phyloP scores from a whole-genome alignment of 2,113 vertebrate species.

The Phylloscopus trochiloides region DNA sequence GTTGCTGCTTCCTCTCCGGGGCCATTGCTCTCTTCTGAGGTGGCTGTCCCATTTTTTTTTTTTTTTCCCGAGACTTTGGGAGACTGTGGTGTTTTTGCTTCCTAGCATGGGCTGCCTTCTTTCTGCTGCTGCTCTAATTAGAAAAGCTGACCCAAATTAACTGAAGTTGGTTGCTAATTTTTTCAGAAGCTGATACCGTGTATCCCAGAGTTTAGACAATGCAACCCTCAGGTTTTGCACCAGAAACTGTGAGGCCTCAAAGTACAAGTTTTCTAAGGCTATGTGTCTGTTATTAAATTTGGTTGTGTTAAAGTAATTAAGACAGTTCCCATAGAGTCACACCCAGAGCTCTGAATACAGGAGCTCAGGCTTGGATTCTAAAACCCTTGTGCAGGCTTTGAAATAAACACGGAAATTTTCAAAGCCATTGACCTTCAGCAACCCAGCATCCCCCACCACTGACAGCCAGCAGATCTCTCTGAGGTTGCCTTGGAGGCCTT shows the following conservation, averaged over 20 bases:
- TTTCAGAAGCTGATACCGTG: not conserved
- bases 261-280: not conserved
- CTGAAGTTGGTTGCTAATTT: not conserved
- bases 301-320: not conserved
- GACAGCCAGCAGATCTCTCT: not conserved
- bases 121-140: constrained; percentile 38
- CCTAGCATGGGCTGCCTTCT: not conserved
- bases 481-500: not conserved
- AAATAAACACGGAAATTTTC: not conserved
- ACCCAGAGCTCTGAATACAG: not conserved
- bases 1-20: not conserved
- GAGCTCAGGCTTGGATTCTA: not conserved
- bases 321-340: not conserved
- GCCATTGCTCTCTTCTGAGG: not conserved
- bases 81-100: constrained; percentile 7
- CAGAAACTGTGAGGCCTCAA: not conserved
- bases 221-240: not conserved
- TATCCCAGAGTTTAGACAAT: not conserved
- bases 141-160: constrained; percentile 41
- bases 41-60: not conserved
- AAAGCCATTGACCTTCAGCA: not conserved
- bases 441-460: not conserved
- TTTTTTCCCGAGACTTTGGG: not conserved
- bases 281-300: not conserved
- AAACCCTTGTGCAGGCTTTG: not conserved